phyloP scores from a whole-genome alignment of 2,888 invertebrate species.

The Eumacrocentrus americanus region DNA sequence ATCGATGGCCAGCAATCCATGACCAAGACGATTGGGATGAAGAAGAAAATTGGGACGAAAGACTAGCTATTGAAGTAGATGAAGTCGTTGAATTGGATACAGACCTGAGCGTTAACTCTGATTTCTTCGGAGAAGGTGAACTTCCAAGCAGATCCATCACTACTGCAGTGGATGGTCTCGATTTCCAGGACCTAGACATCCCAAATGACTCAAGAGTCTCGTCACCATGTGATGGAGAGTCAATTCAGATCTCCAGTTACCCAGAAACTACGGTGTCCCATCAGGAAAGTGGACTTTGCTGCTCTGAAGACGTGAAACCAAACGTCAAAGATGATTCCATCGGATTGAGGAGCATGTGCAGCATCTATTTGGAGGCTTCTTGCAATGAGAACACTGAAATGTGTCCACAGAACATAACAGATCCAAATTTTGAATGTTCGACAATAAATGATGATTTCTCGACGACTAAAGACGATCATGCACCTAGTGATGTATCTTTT shows the following conservation, averaged over 20 bases:
- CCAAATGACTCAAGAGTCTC: not conserved
- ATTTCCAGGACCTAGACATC: not conserved
- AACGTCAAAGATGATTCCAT: constrained; percentile 17
- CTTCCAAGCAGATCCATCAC: not conserved
- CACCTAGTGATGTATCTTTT: not conserved
- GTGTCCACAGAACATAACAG: constrained; percentile 30
- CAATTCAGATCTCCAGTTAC: constrained; percentile 6
- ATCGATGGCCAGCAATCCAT: not conserved
- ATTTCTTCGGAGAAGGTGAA: not conserved
- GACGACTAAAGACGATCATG: not conserved
- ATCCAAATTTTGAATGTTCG: constrained; percentile 36
- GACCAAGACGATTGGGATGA: constrained; percentile 13
- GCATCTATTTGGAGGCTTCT: constrained; percentile 43
- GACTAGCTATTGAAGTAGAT: not conserved
- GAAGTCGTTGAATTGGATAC: not conserved
- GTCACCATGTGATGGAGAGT: not conserved
- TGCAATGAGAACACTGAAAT: constrained; percentile 29
- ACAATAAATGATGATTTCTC: not conserved
- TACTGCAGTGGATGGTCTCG: constrained; percentile 1
- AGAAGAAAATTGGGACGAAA: constrained; percentile 30
- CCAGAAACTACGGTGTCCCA: not conserved
- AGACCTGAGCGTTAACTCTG: not conserved
- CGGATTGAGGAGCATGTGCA: constrained; percentile 41
- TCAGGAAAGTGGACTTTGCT: too few species aligned
- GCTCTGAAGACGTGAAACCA: not conserved